Evolutionary conservation across 2,888 invertebrate species (phyloP).

Genomic region (Netelia fuscicornis): DNA sequence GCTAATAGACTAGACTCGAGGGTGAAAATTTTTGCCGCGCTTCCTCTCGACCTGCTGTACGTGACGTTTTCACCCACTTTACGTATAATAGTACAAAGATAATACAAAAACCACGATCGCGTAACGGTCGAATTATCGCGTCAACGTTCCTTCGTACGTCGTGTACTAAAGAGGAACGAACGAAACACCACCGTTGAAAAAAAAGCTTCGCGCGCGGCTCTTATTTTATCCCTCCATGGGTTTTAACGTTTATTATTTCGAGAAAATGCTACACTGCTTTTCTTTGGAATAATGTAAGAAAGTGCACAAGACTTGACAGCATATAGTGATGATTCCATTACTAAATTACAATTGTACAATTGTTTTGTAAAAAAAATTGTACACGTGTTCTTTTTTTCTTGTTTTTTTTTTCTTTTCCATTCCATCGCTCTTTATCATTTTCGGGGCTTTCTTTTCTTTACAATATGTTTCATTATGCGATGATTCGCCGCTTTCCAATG

Average conservation of each 20-base stretch:
- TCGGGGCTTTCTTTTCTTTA: constrained; percentile 15
- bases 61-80: not conserved
- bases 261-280: constrained; percentile 81
- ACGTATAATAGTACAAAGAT: not conserved
- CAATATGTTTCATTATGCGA: constrained; percentile 1
- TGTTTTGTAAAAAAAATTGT: constrained; percentile 77
- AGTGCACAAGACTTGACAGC: constrained; percentile 77
- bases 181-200: not conserved
- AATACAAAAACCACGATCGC: constrained; percentile 24
- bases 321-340: constrained; percentile 74
- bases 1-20: constrained; percentile 50
- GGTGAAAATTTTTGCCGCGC: constrained; percentile 27
- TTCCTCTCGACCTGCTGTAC: too few species aligned
- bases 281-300: constrained; percentile 81
- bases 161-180: not conserved
- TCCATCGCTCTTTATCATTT: constrained; percentile 20
- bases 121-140: constrained; percentile 22
- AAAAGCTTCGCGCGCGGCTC: not conserved
- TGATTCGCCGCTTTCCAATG: constrained; percentile 35
- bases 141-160: constrained; percentile 34
- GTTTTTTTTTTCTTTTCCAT: constrained; percentile 27
- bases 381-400: constrained; percentile 69
- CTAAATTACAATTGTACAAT: constrained; percentile 82
- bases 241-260: constrained; percentile 78
- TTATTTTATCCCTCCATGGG: constrained; percentile 63